phyloP scores from a whole-genome alignment of 2,113 vertebrate genomes.

The Oophaga pumilio region DNA sequence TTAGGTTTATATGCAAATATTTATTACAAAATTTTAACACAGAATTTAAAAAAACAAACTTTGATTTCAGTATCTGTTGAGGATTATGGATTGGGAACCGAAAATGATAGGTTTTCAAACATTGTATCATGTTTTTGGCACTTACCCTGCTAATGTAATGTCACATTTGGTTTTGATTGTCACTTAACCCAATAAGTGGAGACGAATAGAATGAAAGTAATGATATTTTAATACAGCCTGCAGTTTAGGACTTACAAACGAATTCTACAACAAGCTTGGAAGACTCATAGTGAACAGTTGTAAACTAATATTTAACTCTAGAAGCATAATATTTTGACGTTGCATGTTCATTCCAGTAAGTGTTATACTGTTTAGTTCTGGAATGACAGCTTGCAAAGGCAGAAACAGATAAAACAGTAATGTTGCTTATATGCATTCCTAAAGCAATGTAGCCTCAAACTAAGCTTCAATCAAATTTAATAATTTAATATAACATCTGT shows the following conservation, averaged over 20 bases:
- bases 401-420: too few relatives aligned
- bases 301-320: not conserved
- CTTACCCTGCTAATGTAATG: not conserved
- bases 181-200: constrained; percentile 12
- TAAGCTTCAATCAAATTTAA: too few relatives aligned
- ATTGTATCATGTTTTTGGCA: constrained; percentile 10
- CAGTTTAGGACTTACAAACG: not conserved
- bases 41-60: constrained; percentile 27
- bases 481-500: too few relatives aligned
- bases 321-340: too few relatives aligned
- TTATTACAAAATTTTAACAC: not conserved
- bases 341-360: too few relatives aligned
- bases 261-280: not conserved
- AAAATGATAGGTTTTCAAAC: constrained; percentile 28
- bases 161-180: constrained; percentile 21
- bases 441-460: too few relatives aligned
- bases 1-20: constrained; percentile 1
- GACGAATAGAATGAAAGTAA: not conserved
- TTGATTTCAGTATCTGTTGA: not conserved
- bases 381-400: too few relatives aligned
- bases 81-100: not conserved
- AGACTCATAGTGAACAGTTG: not conserved
- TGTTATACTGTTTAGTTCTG: too few relatives aligned
- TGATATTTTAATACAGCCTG: not conserved
- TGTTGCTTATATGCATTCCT: too few relatives aligned